Evolutionary conservation across 1,140 invertebrate genomes (phyloP).

Genomic region (Manduca sexta): DNA sequence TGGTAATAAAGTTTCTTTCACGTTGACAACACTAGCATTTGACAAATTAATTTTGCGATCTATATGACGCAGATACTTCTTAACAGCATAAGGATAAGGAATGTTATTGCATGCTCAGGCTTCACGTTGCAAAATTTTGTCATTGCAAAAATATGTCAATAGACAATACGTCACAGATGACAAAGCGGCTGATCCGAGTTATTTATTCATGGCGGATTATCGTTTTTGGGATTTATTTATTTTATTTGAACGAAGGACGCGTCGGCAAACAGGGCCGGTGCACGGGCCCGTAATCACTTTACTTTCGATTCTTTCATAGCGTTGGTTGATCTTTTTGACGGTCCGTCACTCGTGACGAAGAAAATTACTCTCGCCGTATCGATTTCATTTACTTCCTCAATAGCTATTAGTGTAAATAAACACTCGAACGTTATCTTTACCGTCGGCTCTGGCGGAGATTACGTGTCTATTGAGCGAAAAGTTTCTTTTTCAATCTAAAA

Average conservation of each 20-base stretch:
- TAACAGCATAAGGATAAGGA: neutral
- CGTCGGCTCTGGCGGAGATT: no score
- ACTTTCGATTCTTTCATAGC: slow-evolving; percentile 27
- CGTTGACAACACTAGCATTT: neutral
- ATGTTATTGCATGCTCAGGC: no score
- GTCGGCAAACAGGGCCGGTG: slow-evolving; percentile 33
- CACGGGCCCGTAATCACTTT: slow-evolving; percentile 40
- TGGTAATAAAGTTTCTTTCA: slow-evolving; percentile 1
- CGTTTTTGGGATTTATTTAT: slow-evolving; percentile 38
- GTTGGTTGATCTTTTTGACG: slow-evolving; percentile 1
- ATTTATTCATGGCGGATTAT: slow-evolving; percentile 67
- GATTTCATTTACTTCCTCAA: no score
- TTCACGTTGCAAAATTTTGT: no score
- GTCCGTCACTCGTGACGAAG: no score
- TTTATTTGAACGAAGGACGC: slow-evolving; percentile 52
- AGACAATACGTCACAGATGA: slow-evolving; percentile 54
- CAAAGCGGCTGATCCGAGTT: slow-evolving; percentile 47
- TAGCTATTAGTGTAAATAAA: no score
- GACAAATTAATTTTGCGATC: slow-evolving; percentile 1
- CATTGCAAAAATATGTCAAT: slow-evolving; percentile 45
- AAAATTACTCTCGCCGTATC: no score
- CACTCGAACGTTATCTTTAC: no score
- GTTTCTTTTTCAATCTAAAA: no score
- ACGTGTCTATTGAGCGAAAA: no score
- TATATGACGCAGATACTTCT: neutral